Conservation (phyloP, 1,140 invertebrate species). For the Bemisia tabaci region DNA sequence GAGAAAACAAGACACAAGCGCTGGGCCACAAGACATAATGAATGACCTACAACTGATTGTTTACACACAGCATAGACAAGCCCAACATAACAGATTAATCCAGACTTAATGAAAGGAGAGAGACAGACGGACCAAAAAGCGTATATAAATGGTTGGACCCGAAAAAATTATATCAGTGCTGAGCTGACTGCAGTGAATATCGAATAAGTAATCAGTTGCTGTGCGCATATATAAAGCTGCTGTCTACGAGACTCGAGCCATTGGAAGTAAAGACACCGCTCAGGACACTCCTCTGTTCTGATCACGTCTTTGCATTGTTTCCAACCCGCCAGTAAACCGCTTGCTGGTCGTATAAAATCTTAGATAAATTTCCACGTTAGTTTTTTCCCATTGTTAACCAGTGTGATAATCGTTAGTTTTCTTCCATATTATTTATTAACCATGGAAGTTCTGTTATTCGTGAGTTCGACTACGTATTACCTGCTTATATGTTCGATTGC, state of each 20-base stretch:
- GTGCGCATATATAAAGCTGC: not conserved
- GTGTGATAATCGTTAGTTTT: not conserved
- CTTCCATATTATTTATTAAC: not conserved
- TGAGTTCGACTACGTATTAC: not conserved
- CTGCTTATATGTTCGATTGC: not conserved
- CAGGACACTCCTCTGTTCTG: not conserved
- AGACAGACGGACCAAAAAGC: not conserved
- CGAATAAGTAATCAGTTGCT: not conserved
- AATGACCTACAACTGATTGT: not conserved
- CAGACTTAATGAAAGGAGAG: not conserved
- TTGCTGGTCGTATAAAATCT: too few species aligned
- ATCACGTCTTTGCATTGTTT: not conserved
- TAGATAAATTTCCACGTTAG: too few species aligned
- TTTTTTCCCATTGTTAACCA: not conserved
- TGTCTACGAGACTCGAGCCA: not conserved
- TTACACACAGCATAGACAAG: not conserved
- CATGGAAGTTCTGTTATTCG: not conserved
- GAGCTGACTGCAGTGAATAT: not conserved
- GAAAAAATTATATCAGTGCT: not conserved
- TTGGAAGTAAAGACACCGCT: not conserved
- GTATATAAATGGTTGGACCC: not conserved
- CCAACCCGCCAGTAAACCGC: not conserved
- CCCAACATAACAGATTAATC: not conserved
- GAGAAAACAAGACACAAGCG: not conserved
- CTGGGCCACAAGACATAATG: not conserved